Percentiles rank a stretch among this genome's conserved stretches.
phyloP scores from a whole-genome alignment of 2,113 vertebrate species.

The Cynocephalus volans region DNA sequence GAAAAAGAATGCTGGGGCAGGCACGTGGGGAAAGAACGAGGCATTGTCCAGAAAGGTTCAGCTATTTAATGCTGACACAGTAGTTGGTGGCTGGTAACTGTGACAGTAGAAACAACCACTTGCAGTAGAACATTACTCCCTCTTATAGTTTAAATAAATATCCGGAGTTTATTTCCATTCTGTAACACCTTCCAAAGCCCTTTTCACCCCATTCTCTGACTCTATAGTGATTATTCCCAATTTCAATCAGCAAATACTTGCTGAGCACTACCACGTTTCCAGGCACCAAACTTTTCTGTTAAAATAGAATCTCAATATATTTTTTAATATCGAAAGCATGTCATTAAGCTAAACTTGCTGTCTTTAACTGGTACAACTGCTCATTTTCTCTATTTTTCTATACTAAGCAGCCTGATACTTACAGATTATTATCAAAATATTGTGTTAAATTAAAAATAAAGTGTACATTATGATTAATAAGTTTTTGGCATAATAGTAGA shows the following conservation, averaged over 20 bases:
- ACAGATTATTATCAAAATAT: conserved; percentile 12
- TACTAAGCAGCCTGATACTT: neutral
- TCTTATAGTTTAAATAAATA: neutral
- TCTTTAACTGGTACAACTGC: neutral
- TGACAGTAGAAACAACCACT: neutral
- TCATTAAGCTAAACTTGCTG: neutral
- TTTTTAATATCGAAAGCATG: neutral
- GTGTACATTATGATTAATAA: neutral
- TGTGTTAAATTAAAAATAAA: conserved; percentile 23
- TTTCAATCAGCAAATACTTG: neutral
- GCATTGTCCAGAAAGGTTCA: neutral
- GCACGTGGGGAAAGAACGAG: neutral
- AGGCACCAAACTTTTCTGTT: neutral
- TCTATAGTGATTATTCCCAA: neutral
- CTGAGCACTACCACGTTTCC: neutral
- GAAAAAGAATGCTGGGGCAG: neutral
- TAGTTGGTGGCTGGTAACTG: neutral
- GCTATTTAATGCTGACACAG: neutral
- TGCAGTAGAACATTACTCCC: neutral
- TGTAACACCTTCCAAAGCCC: neutral
- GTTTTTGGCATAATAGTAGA: neutral
- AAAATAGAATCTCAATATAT: neutral
- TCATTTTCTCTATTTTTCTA: neutral
- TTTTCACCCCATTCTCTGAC: neutral
- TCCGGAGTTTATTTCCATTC: neutral